Percentiles rank a stretch among this genome's conserved stretches.
Evolutionary conservation across 1,140 invertebrate species (phyloP).

Genomic region (Drosophila pseudoobscura): DNA sequence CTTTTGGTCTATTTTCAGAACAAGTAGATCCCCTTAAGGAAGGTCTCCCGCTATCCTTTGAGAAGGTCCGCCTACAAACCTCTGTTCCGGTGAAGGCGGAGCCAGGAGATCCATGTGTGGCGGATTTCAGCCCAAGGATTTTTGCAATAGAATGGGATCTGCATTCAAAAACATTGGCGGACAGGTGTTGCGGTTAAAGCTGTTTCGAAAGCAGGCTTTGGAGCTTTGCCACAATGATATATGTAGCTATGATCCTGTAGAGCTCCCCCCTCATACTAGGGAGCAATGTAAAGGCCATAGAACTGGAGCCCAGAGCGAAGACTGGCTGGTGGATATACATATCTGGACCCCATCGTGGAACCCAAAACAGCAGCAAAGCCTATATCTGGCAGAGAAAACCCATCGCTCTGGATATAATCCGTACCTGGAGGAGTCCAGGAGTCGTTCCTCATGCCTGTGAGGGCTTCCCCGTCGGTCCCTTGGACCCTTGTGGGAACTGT

Average conservation of each 20-base stretch:
- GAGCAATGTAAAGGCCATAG: background rate
- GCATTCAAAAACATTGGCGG: no score
- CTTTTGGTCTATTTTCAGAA: background rate
- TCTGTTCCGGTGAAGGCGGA: constrained; percentile 6
- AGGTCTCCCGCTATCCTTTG: background rate
- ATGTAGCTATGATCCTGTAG: constrained; percentile 9
- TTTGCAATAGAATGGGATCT: background rate
- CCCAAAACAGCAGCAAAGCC: constrained; percentile 18
- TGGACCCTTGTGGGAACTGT: constrained; percentile 28
- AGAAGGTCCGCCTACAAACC: constrained; percentile 10
- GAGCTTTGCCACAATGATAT: no score
- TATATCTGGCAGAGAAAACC: no score
- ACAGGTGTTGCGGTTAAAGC: no score
- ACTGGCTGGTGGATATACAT: constrained; percentile 21
- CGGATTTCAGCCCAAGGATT: background rate
- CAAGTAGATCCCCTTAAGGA: background rate
- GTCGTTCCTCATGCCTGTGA: background rate
- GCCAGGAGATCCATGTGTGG: constrained; percentile 1
- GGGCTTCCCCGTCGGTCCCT: constrained; percentile 16
- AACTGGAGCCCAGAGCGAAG: background rate
- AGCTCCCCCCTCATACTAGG: background rate
- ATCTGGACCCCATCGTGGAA: background rate
- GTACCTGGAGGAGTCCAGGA: no score
- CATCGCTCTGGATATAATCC: no score
- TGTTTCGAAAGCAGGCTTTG: no score